These are phyloP conservation scores for Labia minor DNA, from an alignment of 2,888 invertebrate genomes.

Conservation along the genomic window DNA sequence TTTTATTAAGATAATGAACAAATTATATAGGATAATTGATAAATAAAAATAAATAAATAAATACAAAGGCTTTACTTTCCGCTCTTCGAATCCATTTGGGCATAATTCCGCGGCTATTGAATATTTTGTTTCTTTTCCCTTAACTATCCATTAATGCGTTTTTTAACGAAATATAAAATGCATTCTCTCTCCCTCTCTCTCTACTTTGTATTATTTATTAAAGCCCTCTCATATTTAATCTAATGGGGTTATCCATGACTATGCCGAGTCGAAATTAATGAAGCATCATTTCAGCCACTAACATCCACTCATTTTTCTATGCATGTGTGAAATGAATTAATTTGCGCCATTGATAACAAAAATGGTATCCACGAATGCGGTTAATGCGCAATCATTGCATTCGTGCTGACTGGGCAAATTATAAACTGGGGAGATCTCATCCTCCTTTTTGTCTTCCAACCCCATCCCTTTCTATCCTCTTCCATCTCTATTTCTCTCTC, in stretches of 20 bases:
- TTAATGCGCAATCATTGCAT: constrained; percentile 13
- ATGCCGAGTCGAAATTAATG: constrained; percentile 8
- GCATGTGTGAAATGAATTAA: constrained; percentile 13
- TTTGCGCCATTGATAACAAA: constrained; percentile 13
- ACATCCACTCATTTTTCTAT: constrained; percentile 5
- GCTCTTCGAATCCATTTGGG: too few species aligned
- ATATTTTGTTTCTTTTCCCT: too few species aligned
- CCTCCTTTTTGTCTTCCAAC: neutral
- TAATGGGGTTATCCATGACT: constrained; percentile 4
- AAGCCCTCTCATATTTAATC: constrained; percentile 2
- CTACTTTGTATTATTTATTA: too few species aligned
- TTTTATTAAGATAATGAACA: too few species aligned
- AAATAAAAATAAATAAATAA: too few species aligned
- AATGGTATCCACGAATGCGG: constrained; percentile 1
- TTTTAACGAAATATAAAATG: too few species aligned
- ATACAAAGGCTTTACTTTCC: too few species aligned
- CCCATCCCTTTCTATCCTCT: neutral
- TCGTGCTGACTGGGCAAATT: neutral
- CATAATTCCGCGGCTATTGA: too few species aligned
- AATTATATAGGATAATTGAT: too few species aligned
- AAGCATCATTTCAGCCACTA: neutral
- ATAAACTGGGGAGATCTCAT: neutral
- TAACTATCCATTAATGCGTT: too few species aligned
- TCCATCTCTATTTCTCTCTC: neutral
- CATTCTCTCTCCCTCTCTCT: too few species aligned